Evolutionary conservation across 2,113 vertebrate genomes (phyloP).

Genomic region (Equus quagga): DNA sequence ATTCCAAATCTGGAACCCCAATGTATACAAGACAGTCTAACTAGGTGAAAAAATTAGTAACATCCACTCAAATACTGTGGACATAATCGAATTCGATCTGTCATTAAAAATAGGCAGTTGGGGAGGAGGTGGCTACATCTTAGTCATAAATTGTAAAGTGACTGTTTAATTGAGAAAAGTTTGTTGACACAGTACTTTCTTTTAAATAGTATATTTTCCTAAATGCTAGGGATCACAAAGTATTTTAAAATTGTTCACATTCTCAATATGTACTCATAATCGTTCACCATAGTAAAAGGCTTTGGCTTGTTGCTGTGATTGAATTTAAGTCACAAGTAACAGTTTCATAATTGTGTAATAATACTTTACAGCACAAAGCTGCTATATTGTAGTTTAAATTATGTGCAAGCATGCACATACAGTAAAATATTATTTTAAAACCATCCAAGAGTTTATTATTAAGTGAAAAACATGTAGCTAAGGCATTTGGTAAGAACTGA

Average conservation of each 20-base stretch:
- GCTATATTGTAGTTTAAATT: background rate
- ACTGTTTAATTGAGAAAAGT: background rate
- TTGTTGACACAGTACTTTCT: background rate
- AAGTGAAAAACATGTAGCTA: background rate
- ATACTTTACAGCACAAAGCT: conserved; percentile 25
- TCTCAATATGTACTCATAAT: background rate
- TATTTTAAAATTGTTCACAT: conserved; percentile 26
- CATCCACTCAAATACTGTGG: background rate
- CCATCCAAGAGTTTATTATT: background rate
- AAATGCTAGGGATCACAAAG: background rate
- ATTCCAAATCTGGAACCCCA: background rate
- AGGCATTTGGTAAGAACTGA: background rate
- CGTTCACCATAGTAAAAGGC: background rate
- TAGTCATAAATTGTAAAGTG: background rate
- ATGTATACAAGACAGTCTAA: background rate
- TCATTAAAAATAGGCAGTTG: background rate
- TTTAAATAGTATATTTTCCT: background rate
- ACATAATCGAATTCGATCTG: background rate
- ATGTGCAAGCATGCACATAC: background rate
- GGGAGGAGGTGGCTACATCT: background rate
- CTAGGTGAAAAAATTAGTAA: background rate
- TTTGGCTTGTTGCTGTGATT: background rate
- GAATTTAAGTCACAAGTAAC: conserved; percentile 14
- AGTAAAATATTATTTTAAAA: conserved; percentile 54
- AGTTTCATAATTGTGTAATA: conserved; percentile 20